Evolutionary conservation across 2,888 invertebrate species (phyloP).

Genomic region (Ormyrus labotus): DNA sequence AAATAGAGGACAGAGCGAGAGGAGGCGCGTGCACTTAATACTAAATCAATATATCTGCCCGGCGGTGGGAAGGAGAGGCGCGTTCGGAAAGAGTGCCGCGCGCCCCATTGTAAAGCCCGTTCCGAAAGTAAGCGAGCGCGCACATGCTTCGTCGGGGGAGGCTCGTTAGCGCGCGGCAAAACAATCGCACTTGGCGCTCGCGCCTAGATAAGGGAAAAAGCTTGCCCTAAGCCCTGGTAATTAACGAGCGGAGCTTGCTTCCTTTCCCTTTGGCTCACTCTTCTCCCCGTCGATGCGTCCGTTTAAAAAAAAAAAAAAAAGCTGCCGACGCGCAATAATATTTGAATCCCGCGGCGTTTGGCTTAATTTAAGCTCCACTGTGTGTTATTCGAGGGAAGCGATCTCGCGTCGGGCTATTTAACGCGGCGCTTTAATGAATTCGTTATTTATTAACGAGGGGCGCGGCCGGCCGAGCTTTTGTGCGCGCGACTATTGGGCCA

Average conservation of each 20-base stretch:
- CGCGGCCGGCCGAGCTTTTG: conserved; percentile 16
- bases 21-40: conserved; percentile 64
- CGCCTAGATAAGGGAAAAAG: not conserved
- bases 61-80: conserved; percentile 5
- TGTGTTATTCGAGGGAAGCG: not conserved
- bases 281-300: not conserved
- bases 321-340: not conserved
- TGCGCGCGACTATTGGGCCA: not conserved
- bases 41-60: conserved; percentile 72
- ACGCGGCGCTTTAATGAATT: conserved; percentile 41
- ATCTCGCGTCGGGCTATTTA: conserved; percentile 17
- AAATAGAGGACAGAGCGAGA: not conserved
- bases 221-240: not conserved
- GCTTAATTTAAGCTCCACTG: conserved; percentile 16
- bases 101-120: conserved; percentile 63
- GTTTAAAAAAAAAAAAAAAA: not conserved
- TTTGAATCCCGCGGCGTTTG: conserved; percentile 11
- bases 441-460: conserved; percentile 32
- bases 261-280: not conserved
- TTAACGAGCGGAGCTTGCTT: not conserved
- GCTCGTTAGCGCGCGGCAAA: conserved; percentile 43
- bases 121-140: conserved; percentile 63
- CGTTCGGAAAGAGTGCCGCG: conserved; percentile 52
- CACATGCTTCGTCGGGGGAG: conserved; percentile 49
- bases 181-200: conserved; percentile 5